These are phyloP conservation scores for Linurgus olivaceus DNA, from an alignment of 2,797 vertebrate species.

Conservation along the genomic window DNA sequence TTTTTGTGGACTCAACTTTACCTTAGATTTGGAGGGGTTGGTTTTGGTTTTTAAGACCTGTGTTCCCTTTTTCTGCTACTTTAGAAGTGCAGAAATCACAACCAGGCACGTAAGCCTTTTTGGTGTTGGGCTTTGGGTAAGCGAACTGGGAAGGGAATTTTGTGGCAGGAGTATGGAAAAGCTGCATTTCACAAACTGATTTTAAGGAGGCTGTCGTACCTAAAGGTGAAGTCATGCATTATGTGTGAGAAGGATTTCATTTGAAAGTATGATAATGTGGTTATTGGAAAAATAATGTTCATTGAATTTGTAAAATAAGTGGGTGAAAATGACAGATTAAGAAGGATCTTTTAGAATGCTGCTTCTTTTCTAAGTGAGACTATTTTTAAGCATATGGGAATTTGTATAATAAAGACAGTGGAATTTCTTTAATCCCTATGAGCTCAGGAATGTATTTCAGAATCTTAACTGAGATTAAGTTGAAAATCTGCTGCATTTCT, in stretches of 20 bases:
- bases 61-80: neutral
- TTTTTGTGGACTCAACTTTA: neutral
- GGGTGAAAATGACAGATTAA: slow-evolving; percentile 32
- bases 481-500: slow-evolving; percentile 43
- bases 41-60: neutral
- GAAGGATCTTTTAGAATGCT: neutral
- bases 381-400: slow-evolving; percentile 33
- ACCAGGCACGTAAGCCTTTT: neutral
- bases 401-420: slow-evolving; percentile 28
- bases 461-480: slow-evolving; percentile 30
- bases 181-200: neutral
- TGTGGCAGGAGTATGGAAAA: neutral
- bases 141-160: neutral
- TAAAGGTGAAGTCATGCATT: neutral
- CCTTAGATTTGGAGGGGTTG: neutral
- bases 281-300: neutral
- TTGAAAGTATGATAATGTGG: neutral
- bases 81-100: neutral
- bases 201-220: neutral
- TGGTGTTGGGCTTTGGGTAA: neutral
- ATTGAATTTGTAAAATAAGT: neutral
- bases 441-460: slow-evolving; percentile 58
- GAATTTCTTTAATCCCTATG: slow-evolving; percentile 38
- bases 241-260: neutral
- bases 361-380: slow-evolving; percentile 30